Evolutionary conservation across 2,113 vertebrate genomes (phyloP).

Genomic region (Mungos mungo): DNA sequence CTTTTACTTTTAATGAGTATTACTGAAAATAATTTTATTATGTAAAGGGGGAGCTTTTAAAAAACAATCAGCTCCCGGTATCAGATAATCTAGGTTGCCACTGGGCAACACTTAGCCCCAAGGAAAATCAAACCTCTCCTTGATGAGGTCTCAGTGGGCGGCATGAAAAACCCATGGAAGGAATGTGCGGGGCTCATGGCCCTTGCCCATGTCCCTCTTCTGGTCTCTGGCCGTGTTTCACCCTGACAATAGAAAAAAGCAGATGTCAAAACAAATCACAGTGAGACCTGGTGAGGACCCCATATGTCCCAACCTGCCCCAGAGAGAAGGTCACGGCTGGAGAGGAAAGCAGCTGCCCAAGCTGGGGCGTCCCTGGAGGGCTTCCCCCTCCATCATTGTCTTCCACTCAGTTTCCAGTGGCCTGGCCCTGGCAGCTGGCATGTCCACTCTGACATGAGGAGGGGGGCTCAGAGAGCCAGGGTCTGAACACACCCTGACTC

Average conservation of each 20-base stretch:
- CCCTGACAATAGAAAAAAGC: background rate
- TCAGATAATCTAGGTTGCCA: background rate
- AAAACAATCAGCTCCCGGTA: background rate
- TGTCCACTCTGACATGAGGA: fast-evolving
- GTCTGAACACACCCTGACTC: background rate
- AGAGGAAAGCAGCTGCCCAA: background rate
- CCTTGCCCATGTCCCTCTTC: background rate
- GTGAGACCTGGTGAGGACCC: background rate
- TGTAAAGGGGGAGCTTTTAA: background rate
- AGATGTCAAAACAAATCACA: background rate
- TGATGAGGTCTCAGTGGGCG: background rate
- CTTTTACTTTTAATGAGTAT: background rate
- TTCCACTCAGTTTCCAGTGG: background rate
- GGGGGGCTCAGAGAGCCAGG: background rate
- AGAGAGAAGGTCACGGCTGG: background rate
- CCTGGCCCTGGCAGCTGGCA: background rate
- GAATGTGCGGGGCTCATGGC: fast-evolving
- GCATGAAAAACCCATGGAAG: background rate
- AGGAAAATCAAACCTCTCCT: background rate
- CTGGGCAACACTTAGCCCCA: background rate
- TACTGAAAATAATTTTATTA: background rate
- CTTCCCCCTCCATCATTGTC: background rate
- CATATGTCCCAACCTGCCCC: too few relatives aligned
- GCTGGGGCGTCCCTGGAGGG: background rate
- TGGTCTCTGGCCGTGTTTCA: background rate